Evolutionary conservation across 2,797 vertebrate species (phyloP).

Genomic region (Otolemur crassicaudatus): DNA sequence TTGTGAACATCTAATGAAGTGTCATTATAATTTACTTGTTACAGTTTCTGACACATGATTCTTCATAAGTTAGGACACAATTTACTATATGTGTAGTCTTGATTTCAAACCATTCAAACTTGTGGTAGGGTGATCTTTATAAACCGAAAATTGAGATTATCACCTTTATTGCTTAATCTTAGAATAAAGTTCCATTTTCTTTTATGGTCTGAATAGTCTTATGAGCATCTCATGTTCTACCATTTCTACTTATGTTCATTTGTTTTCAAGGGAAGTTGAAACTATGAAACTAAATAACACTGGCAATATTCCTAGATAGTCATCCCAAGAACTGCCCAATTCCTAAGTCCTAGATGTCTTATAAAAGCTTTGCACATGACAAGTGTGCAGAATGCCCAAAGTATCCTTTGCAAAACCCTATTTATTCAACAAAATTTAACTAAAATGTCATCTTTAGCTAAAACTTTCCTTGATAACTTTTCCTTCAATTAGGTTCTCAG

Average conservation of each 20-base stretch:
- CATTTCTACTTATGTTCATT: not conserved
- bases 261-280: not conserved
- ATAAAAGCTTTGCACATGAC: not conserved
- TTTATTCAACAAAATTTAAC: constrained; percentile 34
- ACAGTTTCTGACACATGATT: not conserved
- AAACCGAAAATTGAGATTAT: not conserved
- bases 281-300: not conserved
- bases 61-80: not conserved
- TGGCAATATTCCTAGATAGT: not conserved
- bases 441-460: not conserved
- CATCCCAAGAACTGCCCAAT: not conserved
- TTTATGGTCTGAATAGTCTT: not conserved
- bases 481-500: not conserved
- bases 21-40: not conserved
- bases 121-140: not conserved
- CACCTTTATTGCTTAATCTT: not conserved
- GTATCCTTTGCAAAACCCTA: not conserved
- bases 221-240: not conserved
- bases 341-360: not conserved
- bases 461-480: not conserved
- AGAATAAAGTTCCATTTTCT: not conserved
- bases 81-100: not conserved
- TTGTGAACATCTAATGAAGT: not conserved
- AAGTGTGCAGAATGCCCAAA: not conserved
- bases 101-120: not conserved